Evolutionary conservation across 1,140 invertebrate species (phyloP).

Genomic region (Aphis gossypii): DNA sequence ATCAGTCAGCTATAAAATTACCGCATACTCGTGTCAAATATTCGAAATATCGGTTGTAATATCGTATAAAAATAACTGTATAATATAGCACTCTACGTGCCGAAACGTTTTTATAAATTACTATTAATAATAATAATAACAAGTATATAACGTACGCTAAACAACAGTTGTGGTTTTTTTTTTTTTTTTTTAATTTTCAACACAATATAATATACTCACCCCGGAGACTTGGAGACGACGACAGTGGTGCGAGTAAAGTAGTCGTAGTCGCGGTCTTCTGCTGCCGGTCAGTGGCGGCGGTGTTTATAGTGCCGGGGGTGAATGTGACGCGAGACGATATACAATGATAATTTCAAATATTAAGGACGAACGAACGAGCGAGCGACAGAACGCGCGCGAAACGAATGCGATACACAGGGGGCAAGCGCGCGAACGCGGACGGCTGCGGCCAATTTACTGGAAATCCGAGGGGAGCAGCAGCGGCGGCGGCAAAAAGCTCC

Average conservation of each 20-base stretch:
- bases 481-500: neutral
- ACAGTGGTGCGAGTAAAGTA: neutral
- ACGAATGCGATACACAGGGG: slow-evolving; percentile 1
- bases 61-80: no score
- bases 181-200: neutral
- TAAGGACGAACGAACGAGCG: neutral
- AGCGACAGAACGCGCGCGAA: slow-evolving; percentile 9
- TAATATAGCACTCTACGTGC: no score
- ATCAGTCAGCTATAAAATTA: no score
- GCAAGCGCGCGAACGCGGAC: neutral
- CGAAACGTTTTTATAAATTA: no score
- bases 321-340: neutral
- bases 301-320: neutral
- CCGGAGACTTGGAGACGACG: neutral
- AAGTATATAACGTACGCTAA: neutral
- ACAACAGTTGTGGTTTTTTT: neutral
- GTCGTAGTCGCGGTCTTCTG: neutral
- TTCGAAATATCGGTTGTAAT: no score
- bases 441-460: slow-evolving; percentile 25
- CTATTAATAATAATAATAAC: no score
- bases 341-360: neutral
- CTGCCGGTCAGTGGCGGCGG: neutral
- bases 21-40: no score
- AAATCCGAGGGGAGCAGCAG: slow-evolving; percentile 31
- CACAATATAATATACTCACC: neutral